These are phyloP conservation scores for Ictalurus punctatus DNA, from an alignment of 2,113 vertebrate genomes.

Conservation along the genomic window DNA sequence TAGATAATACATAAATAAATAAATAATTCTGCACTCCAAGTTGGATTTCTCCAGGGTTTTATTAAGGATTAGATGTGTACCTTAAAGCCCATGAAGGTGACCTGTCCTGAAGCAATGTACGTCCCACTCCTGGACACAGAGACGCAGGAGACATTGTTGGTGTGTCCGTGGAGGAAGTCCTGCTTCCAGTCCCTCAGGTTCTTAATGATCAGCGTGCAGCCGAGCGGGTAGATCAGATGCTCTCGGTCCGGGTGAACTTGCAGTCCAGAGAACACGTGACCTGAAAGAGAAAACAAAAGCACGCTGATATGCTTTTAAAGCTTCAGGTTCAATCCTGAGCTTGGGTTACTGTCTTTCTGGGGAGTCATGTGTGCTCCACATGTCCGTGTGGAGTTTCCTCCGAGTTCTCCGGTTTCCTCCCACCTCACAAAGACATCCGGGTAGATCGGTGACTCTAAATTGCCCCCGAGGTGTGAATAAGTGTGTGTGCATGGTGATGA, in stretches of 20 bases:
- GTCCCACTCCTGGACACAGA: conserved; percentile 76
- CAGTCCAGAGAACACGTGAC: conserved; percentile 78
- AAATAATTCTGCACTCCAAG: not conserved
- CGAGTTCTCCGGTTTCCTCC: not conserved
- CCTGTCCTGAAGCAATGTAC: conserved; percentile 86
- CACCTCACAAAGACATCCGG: not conserved
- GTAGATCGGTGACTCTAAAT: not conserved
- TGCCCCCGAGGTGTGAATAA: not conserved
- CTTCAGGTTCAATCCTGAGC: not conserved
- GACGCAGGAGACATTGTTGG: conserved; percentile 84
- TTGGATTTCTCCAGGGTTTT: not conserved
- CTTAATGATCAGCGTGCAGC: conserved; percentile 81
- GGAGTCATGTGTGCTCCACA: not conserved
- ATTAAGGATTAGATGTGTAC: conserved; percentile 61
- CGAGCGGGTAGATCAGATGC: conserved; percentile 85
- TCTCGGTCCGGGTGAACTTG: conserved; percentile 82
- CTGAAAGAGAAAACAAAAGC: conserved; percentile 60
- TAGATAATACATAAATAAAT: not conserved
- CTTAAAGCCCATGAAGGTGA: conserved; percentile 86
- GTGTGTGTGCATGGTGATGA: not conserved
- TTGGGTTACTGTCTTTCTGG: not conserved
- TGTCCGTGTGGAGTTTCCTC: not conserved
- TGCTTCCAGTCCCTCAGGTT: conserved; percentile 75
- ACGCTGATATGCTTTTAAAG: not conserved
- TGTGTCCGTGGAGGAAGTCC: conserved; percentile 83